Evolutionary conservation across 2,888 invertebrate genomes (phyloP).

Genomic region (Hirtodrosophila alboralis): DNA sequence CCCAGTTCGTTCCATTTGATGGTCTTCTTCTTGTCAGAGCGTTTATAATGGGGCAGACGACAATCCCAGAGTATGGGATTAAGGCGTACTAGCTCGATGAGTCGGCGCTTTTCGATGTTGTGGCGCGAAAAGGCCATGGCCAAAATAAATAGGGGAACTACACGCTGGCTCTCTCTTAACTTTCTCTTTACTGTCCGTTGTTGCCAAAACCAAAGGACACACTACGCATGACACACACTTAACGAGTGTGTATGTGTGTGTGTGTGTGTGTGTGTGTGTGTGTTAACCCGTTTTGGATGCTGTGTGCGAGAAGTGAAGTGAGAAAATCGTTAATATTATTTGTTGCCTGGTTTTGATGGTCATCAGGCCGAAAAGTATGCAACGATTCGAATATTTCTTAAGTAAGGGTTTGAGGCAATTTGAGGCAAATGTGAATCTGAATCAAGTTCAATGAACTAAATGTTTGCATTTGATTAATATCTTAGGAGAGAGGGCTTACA

Average conservation of each 20-base stretch:
- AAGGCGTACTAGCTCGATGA: constrained; percentile 82
- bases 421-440: constrained; percentile 25
- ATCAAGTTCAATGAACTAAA: constrained; percentile 52
- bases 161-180: constrained; percentile 31
- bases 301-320: constrained; percentile 61
- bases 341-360: constrained; percentile 36
- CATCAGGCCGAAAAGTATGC: constrained; percentile 55
- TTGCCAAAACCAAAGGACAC: constrained; percentile 58
- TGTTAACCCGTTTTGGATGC: constrained; percentile 62
- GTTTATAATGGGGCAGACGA: constrained; percentile 82
- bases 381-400: constrained; percentile 40
- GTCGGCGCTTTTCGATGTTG: constrained; percentile 83
- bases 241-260: constrained; percentile 4
- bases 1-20: constrained; percentile 83
- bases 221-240: constrained; percentile 75
- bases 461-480: not conserved
- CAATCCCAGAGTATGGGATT: constrained; percentile 83
- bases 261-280: constrained; percentile 28
- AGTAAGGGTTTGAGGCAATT: constrained; percentile 25
- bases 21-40: constrained; percentile 83
- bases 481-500: constrained; percentile 3
- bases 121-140: constrained; percentile 82
- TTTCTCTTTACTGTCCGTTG: constrained; percentile 33
- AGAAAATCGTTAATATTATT: constrained; percentile 74
- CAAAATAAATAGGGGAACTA: too few relatives aligned